Evolutionary conservation across 2,797 vertebrate species (phyloP), one percentile per base, ranked within the genome.

Genomic region (Myiotriccus ornatus): DNA sequence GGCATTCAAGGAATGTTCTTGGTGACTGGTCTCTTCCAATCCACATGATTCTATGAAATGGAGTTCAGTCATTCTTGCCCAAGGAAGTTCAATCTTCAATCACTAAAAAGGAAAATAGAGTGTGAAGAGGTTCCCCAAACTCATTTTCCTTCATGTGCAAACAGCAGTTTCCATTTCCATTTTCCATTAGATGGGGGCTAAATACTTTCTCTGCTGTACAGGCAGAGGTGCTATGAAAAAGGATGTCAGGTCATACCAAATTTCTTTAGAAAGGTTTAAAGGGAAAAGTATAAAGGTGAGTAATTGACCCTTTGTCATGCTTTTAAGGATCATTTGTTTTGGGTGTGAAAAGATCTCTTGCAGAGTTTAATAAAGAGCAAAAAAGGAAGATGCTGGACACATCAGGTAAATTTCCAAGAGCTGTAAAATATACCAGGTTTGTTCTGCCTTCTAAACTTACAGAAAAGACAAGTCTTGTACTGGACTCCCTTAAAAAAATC

Each of bases 71-170:
- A 39, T 55, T 64, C 43, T 73, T 59, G 59, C 22, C 19, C 20
- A 77, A 74, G 15, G n/a, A 71, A 53, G 57, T 44, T 64, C 47
- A 63, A 7, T 81, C 12, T 68, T 81, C 25, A 57, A 39, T 17
- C 16, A 21, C 21, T 44, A 14, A 32, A 57, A 84, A 70, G 5
- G 12, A 81, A 81, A 62, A 55, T 0, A 49, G 5, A 80, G n/a
- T 7, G 7, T 12, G 50, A 75, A 41, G 1, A 8, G 2, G 16
- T 57, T 82, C 19, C 12, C 11, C 2, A 12, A 10, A 0, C 1
- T 1, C 5, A 1, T 24, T 56, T 62, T 35, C 22, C 35, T 74
- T 39, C 15, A 18, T 4, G 4, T n/a, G 20, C 49, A 84, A 69
- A 46, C 21, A 12, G 43, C 43, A 44, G 21, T 56, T 84, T 52